Percentiles rank a stretch among this genome's conserved stretches.
These are phyloP conservation scores for Lepidostoma basale DNA, from an alignment of 1,140 invertebrate species.

Conservation along the genomic window DNA sequence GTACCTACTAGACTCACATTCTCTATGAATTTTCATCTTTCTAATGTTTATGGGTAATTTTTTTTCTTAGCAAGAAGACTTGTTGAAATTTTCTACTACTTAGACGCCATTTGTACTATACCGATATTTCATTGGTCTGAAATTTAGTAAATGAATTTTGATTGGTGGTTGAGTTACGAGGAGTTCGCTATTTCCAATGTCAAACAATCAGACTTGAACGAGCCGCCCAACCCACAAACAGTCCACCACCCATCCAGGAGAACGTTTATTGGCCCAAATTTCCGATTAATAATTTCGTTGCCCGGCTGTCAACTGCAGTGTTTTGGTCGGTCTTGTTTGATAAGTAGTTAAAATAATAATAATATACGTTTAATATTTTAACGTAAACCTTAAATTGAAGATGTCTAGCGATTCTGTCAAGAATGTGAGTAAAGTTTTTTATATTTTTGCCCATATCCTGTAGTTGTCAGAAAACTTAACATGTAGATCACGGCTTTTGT, in stretches of 20 bases:
- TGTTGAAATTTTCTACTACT: too few species aligned
- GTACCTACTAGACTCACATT: too few species aligned
- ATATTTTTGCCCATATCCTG: neutral
- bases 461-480: neutral
- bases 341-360: constrained; percentile 1
- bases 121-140: too few species aligned
- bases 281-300: constrained; percentile 6
- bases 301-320: constrained; percentile 25
- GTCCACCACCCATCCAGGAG: neutral
- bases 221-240: too few species aligned
- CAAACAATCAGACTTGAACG: too few species aligned
- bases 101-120: too few species aligned
- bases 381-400: constrained; percentile 17
- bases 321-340: neutral
- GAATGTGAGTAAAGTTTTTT: constrained; percentile 51
- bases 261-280: constrained; percentile 4
- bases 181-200: too few species aligned
- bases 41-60: too few species aligned
- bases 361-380: neutral
- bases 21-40: too few species aligned
- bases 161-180: too few species aligned
- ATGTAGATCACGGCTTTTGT: constrained; percentile 20
- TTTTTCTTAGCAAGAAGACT: too few species aligned
- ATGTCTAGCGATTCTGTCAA: constrained; percentile 57
- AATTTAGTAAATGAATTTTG: too few species aligned